Evolutionary conservation across 2,888 invertebrate species (phyloP).

Genomic region (Chaitophorus viminalis): DNA sequence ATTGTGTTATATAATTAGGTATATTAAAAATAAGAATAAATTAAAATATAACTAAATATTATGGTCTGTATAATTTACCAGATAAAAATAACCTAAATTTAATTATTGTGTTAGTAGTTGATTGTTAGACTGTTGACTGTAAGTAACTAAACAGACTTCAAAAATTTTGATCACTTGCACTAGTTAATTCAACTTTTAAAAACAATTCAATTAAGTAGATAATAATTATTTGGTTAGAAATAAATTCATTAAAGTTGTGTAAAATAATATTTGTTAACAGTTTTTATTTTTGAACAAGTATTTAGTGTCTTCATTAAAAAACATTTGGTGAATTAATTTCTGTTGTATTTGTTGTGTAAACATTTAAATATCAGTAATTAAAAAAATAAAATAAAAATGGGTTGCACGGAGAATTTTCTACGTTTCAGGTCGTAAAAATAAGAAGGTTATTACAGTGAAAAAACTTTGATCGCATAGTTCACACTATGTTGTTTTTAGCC

Average conservation of each 20-base stretch:
- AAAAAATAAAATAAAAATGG: slow-evolving; percentile 5
- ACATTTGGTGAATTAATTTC: background rate
- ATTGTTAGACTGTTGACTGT: background rate
- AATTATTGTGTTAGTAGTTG: background rate
- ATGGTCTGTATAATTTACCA: background rate
- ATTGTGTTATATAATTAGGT: background rate
- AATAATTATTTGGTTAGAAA: background rate
- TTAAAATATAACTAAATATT: background rate
- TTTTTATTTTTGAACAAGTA: background rate
- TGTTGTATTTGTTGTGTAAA: background rate
- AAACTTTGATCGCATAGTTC: slow-evolving; percentile 49
- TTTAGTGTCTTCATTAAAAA: too few relatives aligned
- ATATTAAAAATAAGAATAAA: background rate
- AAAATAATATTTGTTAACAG: background rate
- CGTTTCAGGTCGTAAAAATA: slow-evolving; percentile 37
- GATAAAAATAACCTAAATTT: background rate
- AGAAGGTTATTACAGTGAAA: slow-evolving; percentile 24
- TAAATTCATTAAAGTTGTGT: background rate
- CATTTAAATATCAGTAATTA: background rate
- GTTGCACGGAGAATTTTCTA: slow-evolving; percentile 40
- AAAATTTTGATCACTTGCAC: background rate
- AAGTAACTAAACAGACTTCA: background rate
- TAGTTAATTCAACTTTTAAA: background rate
- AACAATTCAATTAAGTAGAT: background rate
- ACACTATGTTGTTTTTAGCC: slow-evolving; percentile 19